Evolutionary conservation across 2,888 invertebrate species (phyloP), one percentile per base, ranked within the genome.

Genomic region (Dioctria linearis): DNA sequence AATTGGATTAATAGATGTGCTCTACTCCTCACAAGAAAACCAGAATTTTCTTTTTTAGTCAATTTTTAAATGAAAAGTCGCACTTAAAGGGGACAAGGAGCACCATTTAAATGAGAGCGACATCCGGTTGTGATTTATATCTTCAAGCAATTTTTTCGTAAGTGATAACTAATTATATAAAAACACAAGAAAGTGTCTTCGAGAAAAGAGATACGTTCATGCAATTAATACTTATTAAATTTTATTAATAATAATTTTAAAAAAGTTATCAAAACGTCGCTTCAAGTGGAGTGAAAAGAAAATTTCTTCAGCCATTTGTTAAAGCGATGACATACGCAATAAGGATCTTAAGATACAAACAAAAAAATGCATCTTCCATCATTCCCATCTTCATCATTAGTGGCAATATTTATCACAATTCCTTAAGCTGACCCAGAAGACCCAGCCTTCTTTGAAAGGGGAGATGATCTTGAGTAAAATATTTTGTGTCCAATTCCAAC

Each of bases 61-160:
- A 2, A 25, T 25, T 25, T 25, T 25, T 25, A 25, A 25, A 25
- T 2, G 25, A 25, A 46, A 49, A n/a, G n/a, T n/a, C n/a, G n/a
- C n/a, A n/a, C n/a, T n/a, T n/a, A n/a, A n/a, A n/a, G n/a, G n/a
- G n/a, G n/a, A n/a, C 25, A 67, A 67, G 67, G 46, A 37, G 46
- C 13, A 25, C 37, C 25, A 46, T 43, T 49, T 37, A 67, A 43
- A 49, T n/a, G 63, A 63, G 67, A 46, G 11, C 67, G 46, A 75
- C 75, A 75, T 75, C 75, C 75, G 75, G 75, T 75, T 59, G 61
- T 75, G 59, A 75, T 75, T 75, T 75, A 75, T 71, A 9, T 43
- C 43, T 5, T 75, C 13, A 43, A 61, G 75, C 75, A 43, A 75
- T 75, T 75, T 75, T 65, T 75, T 61, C 25, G 54, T 40, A 73